Conservation (phyloP, 2,797 vertebrate species). For the Cossypha polioptera region DNA sequence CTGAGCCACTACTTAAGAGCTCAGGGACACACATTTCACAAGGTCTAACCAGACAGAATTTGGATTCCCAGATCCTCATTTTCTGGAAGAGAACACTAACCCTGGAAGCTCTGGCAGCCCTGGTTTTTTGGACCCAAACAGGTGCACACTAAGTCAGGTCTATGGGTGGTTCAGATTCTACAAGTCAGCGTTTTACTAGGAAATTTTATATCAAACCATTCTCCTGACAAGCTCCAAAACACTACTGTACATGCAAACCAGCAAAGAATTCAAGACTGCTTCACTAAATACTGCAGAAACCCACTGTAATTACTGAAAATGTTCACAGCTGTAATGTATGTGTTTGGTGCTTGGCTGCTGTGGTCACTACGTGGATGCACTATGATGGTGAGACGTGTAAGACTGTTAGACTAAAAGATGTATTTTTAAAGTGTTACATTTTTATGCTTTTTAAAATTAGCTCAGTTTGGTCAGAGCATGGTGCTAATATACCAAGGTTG, state of each 20-base stretch:
- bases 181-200: neutral
- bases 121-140: neutral
- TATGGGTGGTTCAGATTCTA: neutral
- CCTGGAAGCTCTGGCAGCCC: neutral
- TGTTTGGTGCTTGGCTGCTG: neutral
- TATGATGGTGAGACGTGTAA: neutral
- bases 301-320: neutral
- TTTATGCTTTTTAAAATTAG: neutral
- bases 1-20: neutral
- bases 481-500: neutral
- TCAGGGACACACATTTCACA: neutral
- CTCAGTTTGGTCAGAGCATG: neutral
- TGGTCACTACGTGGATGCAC: neutral
- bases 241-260: neutral
- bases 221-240: neutral
- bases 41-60: neutral
- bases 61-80: rapidly evolving
- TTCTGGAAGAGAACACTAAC: neutral
- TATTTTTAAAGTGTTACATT: neutral
- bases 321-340: neutral
- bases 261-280: neutral
- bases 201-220: neutral
- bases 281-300: neutral
- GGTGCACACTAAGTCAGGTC: neutral
- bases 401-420: neutral